Evolutionary conservation across 2,113 vertebrate species (phyloP), one percentile per base, ranked within the genome.

Genomic region (Gavia stellata): DNA sequence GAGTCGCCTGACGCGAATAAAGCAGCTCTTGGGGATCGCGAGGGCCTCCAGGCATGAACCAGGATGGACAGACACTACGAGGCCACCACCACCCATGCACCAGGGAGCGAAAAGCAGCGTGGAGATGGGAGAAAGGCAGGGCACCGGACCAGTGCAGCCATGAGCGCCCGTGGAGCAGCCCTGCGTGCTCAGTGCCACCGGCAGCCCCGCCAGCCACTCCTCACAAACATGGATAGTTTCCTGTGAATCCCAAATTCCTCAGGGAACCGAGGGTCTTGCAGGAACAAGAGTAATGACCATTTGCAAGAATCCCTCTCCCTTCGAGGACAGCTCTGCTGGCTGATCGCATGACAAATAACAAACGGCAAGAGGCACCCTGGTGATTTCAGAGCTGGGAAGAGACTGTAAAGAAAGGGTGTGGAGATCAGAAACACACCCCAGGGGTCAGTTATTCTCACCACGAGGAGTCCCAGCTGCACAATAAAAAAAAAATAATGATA

Each of bases 351-450:
- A 36, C n/a, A 70, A 47, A 34, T 12, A 63, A 52, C 70, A 82
- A 83, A 55, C n/a, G 86, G 71, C 36, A 10, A 72, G 66, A 94
- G 56, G 80, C 87, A 79, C 70, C 84, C 77, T n/a, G 52, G 77
- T 86, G 92, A 94, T 33, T 68, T 81, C 88, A 84, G 94, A 86
- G 88, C 80, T 87, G 87, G 44, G 82, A 92, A 95, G 20, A 75
- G 28, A 33, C 49, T 86, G 73, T 66, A 67, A 53, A 61, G 81
- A 85, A 77, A 82, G 89, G 70, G 78, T 44, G 55, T 70, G 89
- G 81, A 52, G 79, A 80, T 36, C 58, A 85, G 66, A 88, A 94
- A 70, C 73, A 53, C 62, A 24, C 78, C 79, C 84, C 47, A 18
- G 63, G 83, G 67, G 62, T 73, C 49, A 38, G 62, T 82, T 82